Evolutionary conservation across 2,797 vertebrate genomes (phyloP), one percentile per base, ranked within the genome.

Genomic region (Molothrus ater): DNA sequence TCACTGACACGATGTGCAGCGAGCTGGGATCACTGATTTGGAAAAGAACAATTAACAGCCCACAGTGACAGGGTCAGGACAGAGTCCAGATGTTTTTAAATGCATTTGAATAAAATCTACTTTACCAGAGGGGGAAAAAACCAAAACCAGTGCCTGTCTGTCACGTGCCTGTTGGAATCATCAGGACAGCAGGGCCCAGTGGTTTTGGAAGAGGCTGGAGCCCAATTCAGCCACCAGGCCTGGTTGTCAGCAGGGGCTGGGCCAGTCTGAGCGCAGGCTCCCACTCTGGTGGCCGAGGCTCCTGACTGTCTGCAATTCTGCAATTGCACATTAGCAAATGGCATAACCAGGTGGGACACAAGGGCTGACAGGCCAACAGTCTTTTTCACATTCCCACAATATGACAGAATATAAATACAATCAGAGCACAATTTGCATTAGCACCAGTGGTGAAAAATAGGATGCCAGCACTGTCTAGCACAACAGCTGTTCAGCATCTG

Each of bases 401-500:
- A 32, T 1, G 43, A 92, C 3, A 70, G 56, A 61, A 51, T 38
- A 76, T 20, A 80, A 38, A 66, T 12, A 79, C 36, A 70, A 88
- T 56, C 82, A 90, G 76, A 93, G 48, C 4, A 63, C 45, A 28
- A 84, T 75, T 76, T 80, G 42, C 78, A 88, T 82, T 29, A 95
- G 90, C 79, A 68, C 61, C 74, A 80, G 5, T 21, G 43, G 65
- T 90, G 73, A 88, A 96, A 95, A 96, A 75, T n/a, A 81, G 86
- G 94, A 93, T 88, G 86, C 82, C 91, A 93, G 80, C 78, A 79
- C 57, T 90, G 91, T 84, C 95, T 95, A 71, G 83, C n/a, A 48
- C 87, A 95, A 88, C 96, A 96, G 93, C 94, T 96, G 93, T 61
- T 96, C 74, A 0, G 94, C 83, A 96, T 92, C 94, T 73, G 94